Base-by-base conservation (phyloP, 2,888 invertebrate genomes). In the Heteromurus nitidus region DNA sequence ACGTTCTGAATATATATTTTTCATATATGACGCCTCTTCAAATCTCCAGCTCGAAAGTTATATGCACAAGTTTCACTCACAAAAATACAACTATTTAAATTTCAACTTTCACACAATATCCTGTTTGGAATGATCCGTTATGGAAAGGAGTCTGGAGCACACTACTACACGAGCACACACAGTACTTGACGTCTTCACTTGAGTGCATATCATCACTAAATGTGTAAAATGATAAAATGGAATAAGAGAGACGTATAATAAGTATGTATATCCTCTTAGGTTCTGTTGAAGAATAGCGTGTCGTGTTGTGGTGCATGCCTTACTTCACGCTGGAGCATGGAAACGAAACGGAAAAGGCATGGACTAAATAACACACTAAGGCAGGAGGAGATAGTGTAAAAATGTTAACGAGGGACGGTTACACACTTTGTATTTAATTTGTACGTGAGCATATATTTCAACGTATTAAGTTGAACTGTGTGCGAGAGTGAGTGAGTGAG, bases 311-410 rank as follows among this genome's bases (percentile, higher is more conserved):
- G 67, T 47, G 3, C 28, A 50, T 62, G 62, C 26, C 5, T n/a
- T 24, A 28, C n/a, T 50, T 65, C n/a, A 55, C 72, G 58, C 74
- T 80, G 82, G 82, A 82, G 70, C 76, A 82, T 76, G 82, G 82
- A 72, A 79, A 69, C 76, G 82, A 72, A 82, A 69, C 76, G 82
- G 76, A 82, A 82, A 82, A 70, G 58, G 70, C 18, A 65, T n/a
- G n/a, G n/a, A n/a, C n/a, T n/a, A n/a, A n/a, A n/a, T n/a, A n/a
- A n/a, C n/a, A n/a, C n/a, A n/a, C n/a, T n/a, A n/a, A n/a, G n/a
- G n/a, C n/a, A n/a, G n/a, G n/a, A n/a, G n/a, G n/a, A n/a, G n/a
- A n/a, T n/a, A n/a, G n/a, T n/a, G 36, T 5, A 36, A 9, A 36
- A 13, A 36, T 36, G 36, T 36, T 36, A 13, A n/a, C n/a, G 7